phyloP scores from a whole-genome alignment of 2,113 vertebrate species.

The Gobio gobio region DNA sequence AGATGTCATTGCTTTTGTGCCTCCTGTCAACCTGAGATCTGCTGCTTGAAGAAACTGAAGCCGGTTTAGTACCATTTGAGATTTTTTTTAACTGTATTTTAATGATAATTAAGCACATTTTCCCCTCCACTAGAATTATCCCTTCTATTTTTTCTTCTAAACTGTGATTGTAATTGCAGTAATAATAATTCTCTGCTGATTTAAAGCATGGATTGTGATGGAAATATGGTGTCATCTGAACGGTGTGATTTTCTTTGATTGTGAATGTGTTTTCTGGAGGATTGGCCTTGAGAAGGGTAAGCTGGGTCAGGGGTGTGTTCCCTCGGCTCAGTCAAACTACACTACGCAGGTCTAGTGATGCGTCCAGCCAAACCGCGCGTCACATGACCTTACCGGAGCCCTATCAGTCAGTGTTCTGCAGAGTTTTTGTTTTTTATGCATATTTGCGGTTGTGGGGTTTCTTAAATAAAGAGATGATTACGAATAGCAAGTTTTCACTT shows the following conservation, averaged over 20 bases:
- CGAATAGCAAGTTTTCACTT: background rate
- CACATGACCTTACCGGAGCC: background rate
- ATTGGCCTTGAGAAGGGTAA: background rate
- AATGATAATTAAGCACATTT: background rate
- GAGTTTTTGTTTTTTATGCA: background rate
- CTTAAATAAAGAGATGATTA: slow-evolving; percentile 60
- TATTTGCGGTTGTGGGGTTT: slow-evolving; percentile 51
- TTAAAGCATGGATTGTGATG: background rate
- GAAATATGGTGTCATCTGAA: background rate
- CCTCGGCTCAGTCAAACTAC: background rate
- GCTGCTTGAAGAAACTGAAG: background rate
- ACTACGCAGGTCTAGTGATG: background rate
- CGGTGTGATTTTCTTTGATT: background rate
- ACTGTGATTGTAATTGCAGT: background rate
- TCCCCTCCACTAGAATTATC: background rate
- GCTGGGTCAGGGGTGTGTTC: background rate
- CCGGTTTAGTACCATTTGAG: background rate
- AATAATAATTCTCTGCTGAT: background rate
- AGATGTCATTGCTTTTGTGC: background rate
- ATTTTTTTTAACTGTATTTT: background rate
- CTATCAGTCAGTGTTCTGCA: background rate
- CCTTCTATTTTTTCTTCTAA: no score
- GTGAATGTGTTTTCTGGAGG: background rate
- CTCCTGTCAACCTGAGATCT: background rate
- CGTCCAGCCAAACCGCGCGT: background rate